Base-by-base conservation (phyloP, 1,140 invertebrate genomes). In the Drosophila mojavensis region DNA sequence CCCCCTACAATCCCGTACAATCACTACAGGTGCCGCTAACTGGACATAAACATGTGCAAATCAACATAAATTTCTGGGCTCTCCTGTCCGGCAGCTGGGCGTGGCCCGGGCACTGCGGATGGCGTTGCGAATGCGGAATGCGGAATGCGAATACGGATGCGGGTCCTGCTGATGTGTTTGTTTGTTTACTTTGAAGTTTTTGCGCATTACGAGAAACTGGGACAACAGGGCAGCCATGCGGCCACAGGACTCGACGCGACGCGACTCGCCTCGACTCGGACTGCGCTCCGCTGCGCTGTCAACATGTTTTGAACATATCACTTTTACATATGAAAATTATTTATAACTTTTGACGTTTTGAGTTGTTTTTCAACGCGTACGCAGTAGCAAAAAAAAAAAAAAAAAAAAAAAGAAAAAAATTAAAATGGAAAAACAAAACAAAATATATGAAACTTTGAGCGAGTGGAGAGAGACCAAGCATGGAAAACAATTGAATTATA, bases 261-360 rank as follows among this genome's bases (percentile, higher is more conserved):
- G 15, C 39, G 59, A 63, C 66, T 64, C 36, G 59, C 58, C 66
- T 64, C 41, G 53, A 15, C 43, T 53, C 26, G 39, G 67, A 63
- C 76, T 72, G 51, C 58, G 66, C 45, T 70, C 65, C 79, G 75
- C 50, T 67, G 68, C 79, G 75, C 85, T 89, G 84, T 90, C 84
- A 89, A 89, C 84, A 89, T 89, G 84, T 89, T 89, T 89, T 89
- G 85, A 89, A 89, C 84, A 89, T 89, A 89, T 89, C 84, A 90
- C 84, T 90, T 81, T 78, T 89, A 82, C 83, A 82, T 88, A 88
- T 88, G 76, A 81, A 88, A 88, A 88, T 79, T 89, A 89, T 89
- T 84, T 89, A 81, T 89, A 86, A 86, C 83, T 86, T 86, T 82
- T 86, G 82, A 86, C 82, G 73, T 86, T 88, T 82, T 73, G 82